These are phyloP conservation scores for Porites cylindrica DNA, from an alignment of 92 coral and sea anemone genomes.

Conservation along the genomic window DNA sequence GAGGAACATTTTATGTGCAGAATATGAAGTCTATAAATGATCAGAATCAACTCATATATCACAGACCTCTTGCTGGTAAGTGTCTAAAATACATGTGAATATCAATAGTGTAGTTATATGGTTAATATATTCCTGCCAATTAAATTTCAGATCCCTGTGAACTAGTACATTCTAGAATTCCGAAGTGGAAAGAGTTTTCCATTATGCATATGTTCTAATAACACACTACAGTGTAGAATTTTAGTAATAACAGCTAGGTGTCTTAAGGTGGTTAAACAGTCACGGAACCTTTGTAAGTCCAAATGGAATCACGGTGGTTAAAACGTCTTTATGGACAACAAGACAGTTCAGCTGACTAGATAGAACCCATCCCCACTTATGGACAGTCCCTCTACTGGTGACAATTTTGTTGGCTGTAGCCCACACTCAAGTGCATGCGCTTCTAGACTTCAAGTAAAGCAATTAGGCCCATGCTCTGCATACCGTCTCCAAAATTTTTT, in stretches of 20 bases:
- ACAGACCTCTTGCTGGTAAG: conserved; percentile 91
- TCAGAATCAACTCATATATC: conserved; percentile 86
- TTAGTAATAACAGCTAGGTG: too few relatives aligned
- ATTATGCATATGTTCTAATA: too few relatives aligned
- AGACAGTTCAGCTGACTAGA: neutral
- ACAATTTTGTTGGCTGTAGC: neutral
- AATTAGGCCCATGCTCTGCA: too few relatives aligned
- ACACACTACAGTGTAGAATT: too few relatives aligned
- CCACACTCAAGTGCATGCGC: neutral
- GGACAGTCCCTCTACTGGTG: neutral
- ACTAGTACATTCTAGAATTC: too few relatives aligned
- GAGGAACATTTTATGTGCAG: conserved; percentile 92
- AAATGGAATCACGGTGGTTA: neutral
- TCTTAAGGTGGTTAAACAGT: neutral
- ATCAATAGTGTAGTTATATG: too few relatives aligned
- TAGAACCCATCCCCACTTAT: too few relatives aligned
- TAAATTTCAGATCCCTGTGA: too few relatives aligned
- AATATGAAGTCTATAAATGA: conserved; percentile 94
- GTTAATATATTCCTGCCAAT: too few relatives aligned
- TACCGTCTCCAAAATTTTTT: too few relatives aligned
- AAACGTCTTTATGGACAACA: neutral
- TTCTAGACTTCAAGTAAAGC: neutral
- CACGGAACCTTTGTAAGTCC: conserved; percentile 2
- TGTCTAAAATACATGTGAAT: neutral
- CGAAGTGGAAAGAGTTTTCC: too few relatives aligned